Percentiles rank a stretch among this genome's conserved stretches.
Evolutionary conservation across 2,797 vertebrate species (phyloP).

Genomic region (Hoplostethus atlanticus): DNA sequence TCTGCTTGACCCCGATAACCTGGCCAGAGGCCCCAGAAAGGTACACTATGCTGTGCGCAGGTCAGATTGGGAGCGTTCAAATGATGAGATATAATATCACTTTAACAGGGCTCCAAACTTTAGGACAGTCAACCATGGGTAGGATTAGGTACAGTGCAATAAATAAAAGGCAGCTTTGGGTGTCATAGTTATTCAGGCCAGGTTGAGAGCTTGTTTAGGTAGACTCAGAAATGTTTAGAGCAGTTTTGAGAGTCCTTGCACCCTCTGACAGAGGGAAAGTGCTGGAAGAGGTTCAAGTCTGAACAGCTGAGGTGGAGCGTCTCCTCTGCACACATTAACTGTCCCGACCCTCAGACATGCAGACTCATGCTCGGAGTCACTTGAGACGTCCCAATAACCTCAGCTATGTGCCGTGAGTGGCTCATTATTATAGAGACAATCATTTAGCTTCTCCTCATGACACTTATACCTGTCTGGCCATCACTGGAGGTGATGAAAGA

Average conservation of each 20-base stretch:
- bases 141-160: not conserved
- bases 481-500: slow-evolving; percentile 51
- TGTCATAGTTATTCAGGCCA: not conserved
- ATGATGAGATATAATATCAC: not conserved
- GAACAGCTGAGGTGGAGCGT: slow-evolving; percentile 28
- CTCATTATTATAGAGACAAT: slow-evolving; percentile 35
- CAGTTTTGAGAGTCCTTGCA: slow-evolving; percentile 27
- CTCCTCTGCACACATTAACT: not conserved
- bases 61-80: not conserved
- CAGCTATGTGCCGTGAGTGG: slow-evolving; percentile 33
- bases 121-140: not conserved
- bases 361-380: slow-evolving; percentile 45
- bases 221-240: slow-evolving; percentile 49
- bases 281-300: slow-evolving; percentile 47
- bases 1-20: slow-evolving; percentile 91
- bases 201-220: slow-evolving; percentile 51
- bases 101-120: not conserved
- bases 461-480: slow-evolving; percentile 44
- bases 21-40: slow-evolving; percentile 92
- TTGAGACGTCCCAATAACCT: slow-evolving; percentile 46
- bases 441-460: slow-evolving; percentile 45
- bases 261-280: slow-evolving; percentile 23
- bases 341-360: slow-evolving; percentile 34
- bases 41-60: slow-evolving; percentile 74
- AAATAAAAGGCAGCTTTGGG: slow-evolving; percentile 12